Conservation (phyloP, 2,113 vertebrate species). For the Saguinus midas region DNA sequence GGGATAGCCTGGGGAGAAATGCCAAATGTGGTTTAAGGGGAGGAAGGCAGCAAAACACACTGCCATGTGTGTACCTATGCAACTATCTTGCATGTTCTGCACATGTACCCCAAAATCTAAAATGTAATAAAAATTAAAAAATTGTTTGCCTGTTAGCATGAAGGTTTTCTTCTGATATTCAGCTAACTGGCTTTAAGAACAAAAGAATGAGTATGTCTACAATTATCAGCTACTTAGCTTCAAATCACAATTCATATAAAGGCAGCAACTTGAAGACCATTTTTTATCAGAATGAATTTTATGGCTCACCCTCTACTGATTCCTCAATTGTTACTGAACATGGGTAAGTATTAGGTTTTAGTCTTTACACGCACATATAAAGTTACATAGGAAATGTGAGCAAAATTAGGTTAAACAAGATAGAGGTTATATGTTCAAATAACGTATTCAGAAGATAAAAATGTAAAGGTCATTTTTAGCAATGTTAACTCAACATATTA, state of each 20-base stretch:
- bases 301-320: too few relatives aligned
- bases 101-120: too few relatives aligned
- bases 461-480: not conserved
- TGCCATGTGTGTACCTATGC: too few relatives aligned
- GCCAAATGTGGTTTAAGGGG: too few relatives aligned
- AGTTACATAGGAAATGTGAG: not conserved
- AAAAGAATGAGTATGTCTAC: not conserved
- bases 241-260: not conserved
- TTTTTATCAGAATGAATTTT: not conserved
- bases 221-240: not conserved
- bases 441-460: not conserved
- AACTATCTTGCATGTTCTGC: too few relatives aligned
- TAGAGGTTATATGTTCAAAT: not conserved
- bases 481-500: not conserved
- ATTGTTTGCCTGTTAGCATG: not conserved
- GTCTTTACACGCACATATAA: not conserved
- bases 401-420: not conserved
- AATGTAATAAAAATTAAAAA: too few relatives aligned
- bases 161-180: not conserved
- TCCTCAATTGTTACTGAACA: not conserved
- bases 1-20: too few relatives aligned
- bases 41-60: too few relatives aligned
- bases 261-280: not conserved
- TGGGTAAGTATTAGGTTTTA: not conserved
- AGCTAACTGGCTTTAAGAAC: not conserved